These are phyloP conservation scores for Augochlora pura DNA, from an alignment of 1,140 invertebrate species.

Conservation along the genomic window DNA sequence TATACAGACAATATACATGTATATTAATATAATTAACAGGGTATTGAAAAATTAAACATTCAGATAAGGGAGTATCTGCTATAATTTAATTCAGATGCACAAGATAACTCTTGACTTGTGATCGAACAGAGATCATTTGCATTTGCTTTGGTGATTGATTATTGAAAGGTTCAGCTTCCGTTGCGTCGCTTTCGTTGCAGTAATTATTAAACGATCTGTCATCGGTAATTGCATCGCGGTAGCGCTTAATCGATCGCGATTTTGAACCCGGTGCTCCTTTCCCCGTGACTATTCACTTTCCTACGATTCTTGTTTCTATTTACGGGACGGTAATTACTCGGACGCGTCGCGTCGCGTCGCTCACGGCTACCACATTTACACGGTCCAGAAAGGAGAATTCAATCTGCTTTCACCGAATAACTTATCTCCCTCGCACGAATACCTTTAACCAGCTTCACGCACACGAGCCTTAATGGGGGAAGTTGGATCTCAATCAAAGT, in stretches of 20 bases:
- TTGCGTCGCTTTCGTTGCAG: not conserved
- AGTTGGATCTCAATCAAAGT: not conserved
- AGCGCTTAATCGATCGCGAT: not conserved
- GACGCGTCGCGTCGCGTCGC: constrained; percentile 4
- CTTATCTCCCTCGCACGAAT: constrained; percentile 8
- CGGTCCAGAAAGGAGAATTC: constrained; percentile 15
- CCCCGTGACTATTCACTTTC: constrained; percentile 33
- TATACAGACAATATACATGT: too few species aligned
- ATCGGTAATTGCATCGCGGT: not conserved
- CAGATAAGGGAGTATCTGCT: too few species aligned
- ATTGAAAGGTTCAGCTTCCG: not conserved
- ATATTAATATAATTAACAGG: too few species aligned
- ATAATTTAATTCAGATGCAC: too few species aligned
- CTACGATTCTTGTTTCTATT: constrained; percentile 33
- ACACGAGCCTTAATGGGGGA: not conserved
- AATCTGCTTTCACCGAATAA: constrained; percentile 40
- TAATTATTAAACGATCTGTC: not conserved
- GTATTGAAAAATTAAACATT: too few species aligned
- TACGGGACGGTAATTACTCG: constrained; percentile 28
- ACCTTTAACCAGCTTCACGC: not conserved
- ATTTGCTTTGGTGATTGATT: too few species aligned
- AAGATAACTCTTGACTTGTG: too few species aligned
- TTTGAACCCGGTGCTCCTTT: not conserved
- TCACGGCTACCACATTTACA: constrained; percentile 11
- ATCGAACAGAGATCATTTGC: too few species aligned